Evolutionary conservation across 2,888 invertebrate genomes (phyloP), one percentile per base, ranked within the genome.

Genomic region (Tineola bisselliella): DNA sequence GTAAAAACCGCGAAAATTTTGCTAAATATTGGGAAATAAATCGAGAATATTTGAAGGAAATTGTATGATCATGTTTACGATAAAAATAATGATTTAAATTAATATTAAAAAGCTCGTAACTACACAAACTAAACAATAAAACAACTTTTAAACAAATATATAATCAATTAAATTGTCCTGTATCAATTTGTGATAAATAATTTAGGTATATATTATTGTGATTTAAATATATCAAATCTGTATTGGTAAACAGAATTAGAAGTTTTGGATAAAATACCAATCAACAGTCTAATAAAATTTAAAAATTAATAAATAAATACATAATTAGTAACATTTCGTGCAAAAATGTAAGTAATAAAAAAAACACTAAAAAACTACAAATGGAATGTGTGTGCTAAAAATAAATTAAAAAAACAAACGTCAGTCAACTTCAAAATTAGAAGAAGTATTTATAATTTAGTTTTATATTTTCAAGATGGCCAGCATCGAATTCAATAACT

Each of bases 1-100:
- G 86, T 86, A 84, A 79, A 75, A 76, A 84, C 84, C 84, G 84
- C 84, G 79, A 81, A 76, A 25, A 25, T 25, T 25, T 38, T 4
- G 10, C 38, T 38, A 38, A 38, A 38, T 38, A 38, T 10, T 6
- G 10, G n/a, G 10, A 38, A 38, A 38, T 25, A 4, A 25, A 25
- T 25, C 8, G 4, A 44, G 8, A 44, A 8, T 4, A n/a, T 44
- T 38, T 38, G 10, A 38, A 38, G 11, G 8, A 44, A 44, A 44
- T 44, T 44, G 44, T 44, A 44, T 44, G 15, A 8, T 5, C 2
- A 44, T 25, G 6, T 25, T 44, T 44, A 44, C 15, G 8, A 44
- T 44, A 15, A 15, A 44, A 44, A 44, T 13, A 13, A 44, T 15
- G 44, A 44, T 13, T 44, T 44, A 8, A 44, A 44, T 44, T 44